phyloP scores from a whole-genome alignment of 2,797 vertebrate genomes.

The Varecia variegata region DNA sequence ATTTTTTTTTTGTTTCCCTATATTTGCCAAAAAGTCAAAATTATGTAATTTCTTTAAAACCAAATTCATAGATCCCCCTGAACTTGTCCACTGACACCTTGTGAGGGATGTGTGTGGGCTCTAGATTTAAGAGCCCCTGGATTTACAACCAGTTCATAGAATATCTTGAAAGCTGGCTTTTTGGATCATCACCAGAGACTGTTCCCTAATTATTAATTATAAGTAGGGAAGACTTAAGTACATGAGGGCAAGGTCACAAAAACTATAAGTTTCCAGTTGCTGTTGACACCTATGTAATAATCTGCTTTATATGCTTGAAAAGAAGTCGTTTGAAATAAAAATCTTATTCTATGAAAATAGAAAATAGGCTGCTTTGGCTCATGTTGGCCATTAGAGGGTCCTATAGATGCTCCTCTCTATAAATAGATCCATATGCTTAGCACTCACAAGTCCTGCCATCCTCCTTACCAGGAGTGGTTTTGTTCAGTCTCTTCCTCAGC shows the following conservation, averaged over 20 bases:
- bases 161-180: neutral
- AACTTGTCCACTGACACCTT: neutral
- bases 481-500: neutral
- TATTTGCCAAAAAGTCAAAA: too few species aligned
- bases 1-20: too few species aligned
- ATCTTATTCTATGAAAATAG: slow-evolving; percentile 4
- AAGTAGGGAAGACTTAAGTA: slow-evolving; percentile 6
- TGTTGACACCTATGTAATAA: neutral
- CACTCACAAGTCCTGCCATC: neutral
- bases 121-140: neutral
- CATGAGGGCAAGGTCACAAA: neutral
- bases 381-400: neutral
- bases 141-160: slow-evolving; percentile 11
- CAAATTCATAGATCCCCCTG: neutral
- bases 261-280: neutral
- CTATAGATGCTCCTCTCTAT: neutral
- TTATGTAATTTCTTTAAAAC: neutral
- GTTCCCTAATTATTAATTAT: neutral
- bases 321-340: neutral
- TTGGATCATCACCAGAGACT: neutral
- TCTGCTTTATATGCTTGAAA: neutral
- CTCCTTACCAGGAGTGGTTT: neutral
- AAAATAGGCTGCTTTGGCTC: neutral
- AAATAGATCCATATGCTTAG: neutral
- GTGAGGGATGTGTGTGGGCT: neutral